Percentiles rank a stretch among this genome's conserved stretches.
These are phyloP conservation scores for Coilia nasus DNA, from an alignment of 2,797 vertebrate genomes.

Conservation along the genomic window DNA sequence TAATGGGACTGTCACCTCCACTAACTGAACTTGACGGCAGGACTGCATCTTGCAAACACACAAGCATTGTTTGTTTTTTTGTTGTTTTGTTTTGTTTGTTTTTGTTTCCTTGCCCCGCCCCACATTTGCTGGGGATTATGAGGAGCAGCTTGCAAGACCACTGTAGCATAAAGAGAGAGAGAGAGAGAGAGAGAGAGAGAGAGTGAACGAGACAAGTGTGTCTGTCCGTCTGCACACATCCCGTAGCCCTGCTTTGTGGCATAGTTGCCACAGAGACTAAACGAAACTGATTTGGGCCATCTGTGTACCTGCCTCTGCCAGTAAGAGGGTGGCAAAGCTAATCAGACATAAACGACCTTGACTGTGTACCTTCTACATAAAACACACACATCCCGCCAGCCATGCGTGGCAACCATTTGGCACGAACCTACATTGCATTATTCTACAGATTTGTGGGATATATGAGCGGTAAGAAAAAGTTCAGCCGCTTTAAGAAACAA, in stretches of 20 bases:
- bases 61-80: neutral
- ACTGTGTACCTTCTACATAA: constrained; percentile 17
- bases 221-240: neutral
- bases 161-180: neutral
- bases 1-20: constrained; percentile 43
- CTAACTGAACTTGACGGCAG: constrained; percentile 16
- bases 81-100: neutral
- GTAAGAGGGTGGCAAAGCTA: constrained; percentile 15
- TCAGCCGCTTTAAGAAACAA: neutral
- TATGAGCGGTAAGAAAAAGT: neutral
- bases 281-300: constrained; percentile 39
- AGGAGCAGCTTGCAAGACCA: neutral
- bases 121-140: neutral
- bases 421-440: neutral
- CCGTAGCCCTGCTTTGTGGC: constrained; percentile 12
- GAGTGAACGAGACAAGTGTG: neutral
- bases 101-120: neutral
- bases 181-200: neutral
- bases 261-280: constrained; percentile 33
- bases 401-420: neutral
- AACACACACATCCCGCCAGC: constrained; percentile 18
- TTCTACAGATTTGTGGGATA: neutral
- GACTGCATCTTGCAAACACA: neutral
- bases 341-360: constrained; percentile 25
- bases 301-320: constrained; percentile 41